Conservation (phyloP, 35 echinoderm and acorn worm genomes). For the Lytechinus pictus region DNA sequence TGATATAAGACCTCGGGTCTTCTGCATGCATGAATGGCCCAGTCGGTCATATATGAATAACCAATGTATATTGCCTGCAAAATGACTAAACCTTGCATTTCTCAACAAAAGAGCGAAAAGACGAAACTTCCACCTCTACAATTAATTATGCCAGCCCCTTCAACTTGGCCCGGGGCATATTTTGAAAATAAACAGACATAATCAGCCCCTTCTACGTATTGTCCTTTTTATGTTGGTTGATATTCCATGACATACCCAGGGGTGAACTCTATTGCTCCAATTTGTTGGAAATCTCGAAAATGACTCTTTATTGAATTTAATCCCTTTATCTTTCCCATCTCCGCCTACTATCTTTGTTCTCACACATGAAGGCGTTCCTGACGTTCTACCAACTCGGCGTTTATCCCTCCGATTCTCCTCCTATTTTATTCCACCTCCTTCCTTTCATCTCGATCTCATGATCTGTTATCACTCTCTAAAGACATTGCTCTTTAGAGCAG, state of each 20-base stretch:
- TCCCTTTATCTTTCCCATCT: not conserved
- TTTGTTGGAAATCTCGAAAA: not conserved
- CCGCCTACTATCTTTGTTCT: not conserved
- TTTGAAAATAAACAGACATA: not conserved
- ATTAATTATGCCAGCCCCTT: slow-evolving; percentile 18
- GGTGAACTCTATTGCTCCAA: not conserved
- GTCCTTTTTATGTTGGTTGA: not conserved
- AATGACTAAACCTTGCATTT: not conserved
- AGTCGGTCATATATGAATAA: not conserved
- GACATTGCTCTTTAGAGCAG: not conserved
- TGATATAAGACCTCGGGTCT: not conserved
- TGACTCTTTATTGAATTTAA: not conserved
- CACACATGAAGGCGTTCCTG: not conserved
- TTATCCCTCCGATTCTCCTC: not conserved
- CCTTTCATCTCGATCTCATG: not conserved
- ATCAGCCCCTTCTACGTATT: not conserved
- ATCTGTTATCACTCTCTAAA: not conserved
- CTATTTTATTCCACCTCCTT: not conserved
- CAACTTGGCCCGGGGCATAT: not conserved
- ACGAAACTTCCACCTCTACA: not conserved
- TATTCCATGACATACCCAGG: not conserved
- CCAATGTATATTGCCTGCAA: not conserved
- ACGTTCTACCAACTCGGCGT: not conserved
- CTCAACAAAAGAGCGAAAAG: not conserved
- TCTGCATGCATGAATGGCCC: not conserved